phyloP scores from a whole-genome alignment of 2,113 vertebrate genomes.

The Columbina picui region DNA sequence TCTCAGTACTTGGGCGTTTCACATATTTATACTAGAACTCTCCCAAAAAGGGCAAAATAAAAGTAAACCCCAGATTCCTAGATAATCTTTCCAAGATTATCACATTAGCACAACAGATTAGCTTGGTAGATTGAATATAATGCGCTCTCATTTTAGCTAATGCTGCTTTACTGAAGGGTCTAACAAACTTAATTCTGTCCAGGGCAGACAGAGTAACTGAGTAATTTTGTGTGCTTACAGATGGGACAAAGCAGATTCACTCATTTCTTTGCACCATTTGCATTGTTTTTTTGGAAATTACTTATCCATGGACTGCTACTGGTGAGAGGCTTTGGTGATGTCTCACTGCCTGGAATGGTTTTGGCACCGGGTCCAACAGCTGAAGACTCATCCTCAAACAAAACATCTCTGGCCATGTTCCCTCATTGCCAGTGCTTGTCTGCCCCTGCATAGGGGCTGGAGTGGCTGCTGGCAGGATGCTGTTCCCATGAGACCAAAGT shows the following conservation, averaged over 20 bases:
- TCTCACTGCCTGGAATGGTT: neutral
- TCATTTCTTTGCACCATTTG: neutral
- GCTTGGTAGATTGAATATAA: constrained; percentile 4
- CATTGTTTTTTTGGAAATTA: neutral
- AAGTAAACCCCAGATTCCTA: neutral
- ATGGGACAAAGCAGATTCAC: neutral
- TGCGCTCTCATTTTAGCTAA: constrained; percentile 13
- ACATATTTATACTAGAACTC: neutral
- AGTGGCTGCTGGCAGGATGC: accelerated
- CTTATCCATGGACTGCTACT: neutral
- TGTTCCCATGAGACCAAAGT: accelerated
- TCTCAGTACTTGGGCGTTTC: neutral
- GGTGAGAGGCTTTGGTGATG: neutral
- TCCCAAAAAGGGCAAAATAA: neutral
- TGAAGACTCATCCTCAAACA: neutral
- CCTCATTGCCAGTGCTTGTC: neutral
- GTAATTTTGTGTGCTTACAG: neutral
- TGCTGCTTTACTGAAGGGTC: constrained; percentile 5
- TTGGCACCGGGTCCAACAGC: accelerated
- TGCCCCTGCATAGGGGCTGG: neutral
- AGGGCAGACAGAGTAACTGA: neutral
- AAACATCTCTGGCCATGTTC: neutral
- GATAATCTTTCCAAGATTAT: constrained; percentile 13
- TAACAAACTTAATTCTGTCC: constrained; percentile 46
- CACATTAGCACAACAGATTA: constrained; percentile 27